A percentile compares a stretch with the other conserved stretches of the same genome.
Evolutionary conservation across 2,797 vertebrate genomes (phyloP).

Genomic region (Parauchenoglanis punctatus): DNA sequence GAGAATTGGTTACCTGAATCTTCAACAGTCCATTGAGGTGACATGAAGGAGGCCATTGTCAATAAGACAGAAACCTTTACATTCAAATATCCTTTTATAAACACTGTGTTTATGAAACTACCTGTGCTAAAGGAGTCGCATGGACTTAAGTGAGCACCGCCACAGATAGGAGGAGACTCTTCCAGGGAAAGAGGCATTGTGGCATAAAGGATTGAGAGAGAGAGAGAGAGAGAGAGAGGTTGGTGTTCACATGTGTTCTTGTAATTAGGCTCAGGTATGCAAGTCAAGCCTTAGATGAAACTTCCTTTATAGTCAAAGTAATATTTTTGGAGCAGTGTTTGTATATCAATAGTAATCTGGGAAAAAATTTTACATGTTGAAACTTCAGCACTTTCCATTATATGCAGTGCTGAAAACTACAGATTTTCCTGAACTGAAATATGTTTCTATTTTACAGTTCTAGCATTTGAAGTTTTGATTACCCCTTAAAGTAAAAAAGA

Average conservation of each 20-base stretch:
- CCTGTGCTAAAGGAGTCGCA: background rate
- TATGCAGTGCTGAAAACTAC: background rate
- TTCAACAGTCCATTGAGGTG: background rate
- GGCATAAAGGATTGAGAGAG: background rate
- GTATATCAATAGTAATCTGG: background rate
- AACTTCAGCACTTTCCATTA: background rate
- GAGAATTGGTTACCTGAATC: background rate
- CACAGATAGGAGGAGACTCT: conserved; percentile 3
- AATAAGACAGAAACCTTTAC: background rate
- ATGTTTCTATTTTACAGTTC: background rate
- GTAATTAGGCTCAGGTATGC: background rate
- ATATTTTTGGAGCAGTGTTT: background rate
- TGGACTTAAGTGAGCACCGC: background rate
- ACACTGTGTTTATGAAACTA: background rate
- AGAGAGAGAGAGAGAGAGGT: background rate
- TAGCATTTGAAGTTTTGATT: background rate
- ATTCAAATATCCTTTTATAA: background rate
- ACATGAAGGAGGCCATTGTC: background rate
- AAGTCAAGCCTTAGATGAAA: background rate
- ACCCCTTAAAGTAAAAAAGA: background rate
- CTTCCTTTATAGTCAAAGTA: background rate
- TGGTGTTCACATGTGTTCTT: background rate
- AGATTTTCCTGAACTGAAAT: background rate
- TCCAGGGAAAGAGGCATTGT: background rate
- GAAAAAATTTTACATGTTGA: background rate